phyloP scores from a whole-genome alignment of 2,888 invertebrate species.

The Lingula anatina region DNA sequence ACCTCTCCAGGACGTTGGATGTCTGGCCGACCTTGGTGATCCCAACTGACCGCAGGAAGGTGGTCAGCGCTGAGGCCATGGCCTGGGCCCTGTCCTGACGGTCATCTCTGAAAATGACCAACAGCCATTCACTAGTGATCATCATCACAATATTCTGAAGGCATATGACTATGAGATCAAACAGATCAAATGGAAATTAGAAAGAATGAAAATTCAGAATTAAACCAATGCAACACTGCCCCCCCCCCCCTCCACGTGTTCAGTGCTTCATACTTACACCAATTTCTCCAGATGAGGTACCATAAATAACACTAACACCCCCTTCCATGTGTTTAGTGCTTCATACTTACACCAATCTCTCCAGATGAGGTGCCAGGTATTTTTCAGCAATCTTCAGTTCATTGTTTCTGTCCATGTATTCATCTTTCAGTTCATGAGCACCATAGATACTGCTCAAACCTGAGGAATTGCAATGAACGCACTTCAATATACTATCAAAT shows the following conservation, averaged over 20 bases:
- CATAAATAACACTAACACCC: slow-evolving; percentile 70
- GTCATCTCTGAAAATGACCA: neutral
- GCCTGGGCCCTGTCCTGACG: slow-evolving; percentile 54
- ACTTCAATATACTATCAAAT: too few relatives aligned
- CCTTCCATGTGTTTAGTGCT: slow-evolving; percentile 68
- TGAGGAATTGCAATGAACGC: too few relatives aligned
- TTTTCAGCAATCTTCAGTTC: slow-evolving; percentile 72
- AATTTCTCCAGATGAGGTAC: slow-evolving; percentile 65
- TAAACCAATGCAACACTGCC: too few relatives aligned
- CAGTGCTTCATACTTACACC: too few relatives aligned
- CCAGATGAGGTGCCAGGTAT: slow-evolving; percentile 68
- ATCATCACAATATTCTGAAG: too few relatives aligned
- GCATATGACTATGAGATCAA: too few relatives aligned
- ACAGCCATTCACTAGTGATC: too few relatives aligned
- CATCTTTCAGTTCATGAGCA: slow-evolving; percentile 63
- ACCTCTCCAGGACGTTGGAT: slow-evolving; percentile 66
- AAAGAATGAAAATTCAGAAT: too few relatives aligned
- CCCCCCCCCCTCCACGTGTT: too few relatives aligned
- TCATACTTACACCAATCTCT: slow-evolving; percentile 62
- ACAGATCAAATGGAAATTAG: too few relatives aligned
- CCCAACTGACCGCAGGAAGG: slow-evolving; percentile 74
- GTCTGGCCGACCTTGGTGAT: slow-evolving; percentile 60
- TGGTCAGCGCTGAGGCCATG: slow-evolving; percentile 72
- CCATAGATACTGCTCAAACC: slow-evolving; percentile 88
- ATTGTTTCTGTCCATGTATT: slow-evolving; percentile 65